Evolutionary conservation across 2,797 vertebrate species (phyloP).

Genomic region (Scomberomorus guttatus): DNA sequence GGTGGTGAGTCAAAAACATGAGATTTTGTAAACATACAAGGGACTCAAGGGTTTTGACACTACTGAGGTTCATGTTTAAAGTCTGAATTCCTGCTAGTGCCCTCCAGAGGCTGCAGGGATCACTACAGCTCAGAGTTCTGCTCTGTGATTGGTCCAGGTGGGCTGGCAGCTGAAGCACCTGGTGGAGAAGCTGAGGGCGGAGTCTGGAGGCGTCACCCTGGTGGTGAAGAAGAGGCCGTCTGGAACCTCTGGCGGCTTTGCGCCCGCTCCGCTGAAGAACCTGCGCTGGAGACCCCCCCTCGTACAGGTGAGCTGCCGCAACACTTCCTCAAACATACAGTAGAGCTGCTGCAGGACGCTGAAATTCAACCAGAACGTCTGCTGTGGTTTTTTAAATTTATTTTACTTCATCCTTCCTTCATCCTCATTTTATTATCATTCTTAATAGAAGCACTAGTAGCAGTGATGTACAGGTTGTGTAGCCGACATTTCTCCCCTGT

Average conservation of each 20-base stretch:
- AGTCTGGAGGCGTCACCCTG: constrained; percentile 88
- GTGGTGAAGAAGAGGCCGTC: constrained; percentile 93
- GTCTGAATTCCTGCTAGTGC: not conserved
- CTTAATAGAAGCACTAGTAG: not conserved
- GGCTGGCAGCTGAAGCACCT: constrained; percentile 97
- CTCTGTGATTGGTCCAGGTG: constrained; percentile 85
- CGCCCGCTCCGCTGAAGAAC: constrained; percentile 93
- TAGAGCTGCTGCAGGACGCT: too few relatives aligned
- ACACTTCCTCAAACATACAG: too few relatives aligned
- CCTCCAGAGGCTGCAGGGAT: not conserved
- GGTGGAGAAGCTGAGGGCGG: constrained; percentile 91
- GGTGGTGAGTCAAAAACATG: constrained; percentile 88
- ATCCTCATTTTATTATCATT: too few relatives aligned
- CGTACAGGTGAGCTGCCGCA: constrained; percentile 88
- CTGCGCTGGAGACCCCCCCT: constrained; percentile 93
- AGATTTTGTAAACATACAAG: too few relatives aligned
- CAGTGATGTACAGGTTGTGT: too few relatives aligned
- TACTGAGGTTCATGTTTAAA: too few relatives aligned
- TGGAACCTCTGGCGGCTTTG: constrained; percentile 86
- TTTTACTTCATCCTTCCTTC: too few relatives aligned
- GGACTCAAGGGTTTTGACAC: too few relatives aligned
- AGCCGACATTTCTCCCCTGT: too few relatives aligned
- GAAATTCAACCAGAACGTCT: too few relatives aligned
- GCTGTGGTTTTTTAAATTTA: too few relatives aligned
- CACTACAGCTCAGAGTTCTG: not conserved